Evolutionary conservation across 2,888 invertebrate species (phyloP).

Genomic region (Drosophila quinaria): DNA sequence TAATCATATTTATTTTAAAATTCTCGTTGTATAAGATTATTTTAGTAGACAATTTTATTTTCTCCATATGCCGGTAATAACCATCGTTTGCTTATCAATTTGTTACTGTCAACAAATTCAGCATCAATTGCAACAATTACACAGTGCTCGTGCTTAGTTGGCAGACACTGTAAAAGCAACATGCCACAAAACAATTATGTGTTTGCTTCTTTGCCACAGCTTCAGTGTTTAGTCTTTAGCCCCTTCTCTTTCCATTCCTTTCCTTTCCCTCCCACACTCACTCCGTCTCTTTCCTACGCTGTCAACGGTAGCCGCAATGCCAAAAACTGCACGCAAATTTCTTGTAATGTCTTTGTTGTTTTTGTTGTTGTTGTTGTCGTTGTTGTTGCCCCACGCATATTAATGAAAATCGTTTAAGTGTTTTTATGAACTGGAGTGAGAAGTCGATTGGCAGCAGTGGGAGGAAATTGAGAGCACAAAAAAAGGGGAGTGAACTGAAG

Average conservation of each 20-base stretch:
- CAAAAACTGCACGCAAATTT: slow-evolving; percentile 67
- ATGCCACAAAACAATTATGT: slow-evolving; percentile 26
- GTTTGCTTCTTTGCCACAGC: neutral
- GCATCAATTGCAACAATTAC: slow-evolving; percentile 10
- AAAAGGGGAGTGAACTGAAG: slow-evolving; percentile 1
- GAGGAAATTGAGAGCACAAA: slow-evolving; percentile 11
- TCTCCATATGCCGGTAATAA: neutral
- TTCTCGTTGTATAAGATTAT: no score
- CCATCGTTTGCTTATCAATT: slow-evolving; percentile 9
- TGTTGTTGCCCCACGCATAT: slow-evolving; percentile 57
- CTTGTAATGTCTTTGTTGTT: slow-evolving; percentile 57
- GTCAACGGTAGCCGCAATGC: slow-evolving; percentile 52
- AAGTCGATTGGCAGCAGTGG: slow-evolving; percentile 20
- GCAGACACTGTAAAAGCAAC: slow-evolving; percentile 10
- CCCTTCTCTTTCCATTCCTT: neutral
- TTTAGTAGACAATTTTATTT: neutral
- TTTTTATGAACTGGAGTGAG: slow-evolving; percentile 36
- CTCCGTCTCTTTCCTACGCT: neutral
- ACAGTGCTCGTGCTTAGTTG: slow-evolving; percentile 6
- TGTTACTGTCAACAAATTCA: slow-evolving; percentile 4
- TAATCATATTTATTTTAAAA: neutral
- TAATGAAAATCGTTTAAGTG: slow-evolving; percentile 75
- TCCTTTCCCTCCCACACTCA: neutral
- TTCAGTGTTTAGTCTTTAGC: neutral
- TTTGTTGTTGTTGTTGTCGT: slow-evolving; percentile 30